These are phyloP conservation scores for Acanthaster planci DNA, from an alignment of 35 echinoderm and acorn worm species.

Conservation along the genomic window DNA sequence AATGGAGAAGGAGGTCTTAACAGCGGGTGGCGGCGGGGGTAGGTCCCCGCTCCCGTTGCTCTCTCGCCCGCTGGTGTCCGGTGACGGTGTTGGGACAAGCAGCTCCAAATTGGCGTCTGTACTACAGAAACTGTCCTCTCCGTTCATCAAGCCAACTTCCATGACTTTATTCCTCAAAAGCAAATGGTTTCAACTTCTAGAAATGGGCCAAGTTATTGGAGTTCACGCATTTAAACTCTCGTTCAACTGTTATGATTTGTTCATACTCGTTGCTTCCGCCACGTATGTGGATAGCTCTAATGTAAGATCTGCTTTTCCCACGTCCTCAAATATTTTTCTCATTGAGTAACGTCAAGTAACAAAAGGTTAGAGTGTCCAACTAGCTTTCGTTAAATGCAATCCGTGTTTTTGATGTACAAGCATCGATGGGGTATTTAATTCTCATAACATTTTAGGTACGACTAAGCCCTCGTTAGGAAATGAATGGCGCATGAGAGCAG, in stretches of 20 bases:
- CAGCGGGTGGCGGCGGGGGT: background rate
- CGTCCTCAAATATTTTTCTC: background rate
- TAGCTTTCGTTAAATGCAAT: background rate
- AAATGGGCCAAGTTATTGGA: background rate
- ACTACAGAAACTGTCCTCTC: slow-evolving; percentile 11
- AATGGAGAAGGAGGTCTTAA: background rate
- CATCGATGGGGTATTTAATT: background rate
- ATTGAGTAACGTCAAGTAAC: background rate
- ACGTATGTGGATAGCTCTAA: background rate
- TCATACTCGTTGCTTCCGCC: background rate
- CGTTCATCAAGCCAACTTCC: slow-evolving; percentile 21
- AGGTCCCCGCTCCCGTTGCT: background rate
- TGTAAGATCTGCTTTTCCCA: background rate
- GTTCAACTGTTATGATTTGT: background rate
- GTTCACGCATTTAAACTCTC: background rate
- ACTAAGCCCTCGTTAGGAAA: background rate
- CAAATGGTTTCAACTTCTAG: background rate
- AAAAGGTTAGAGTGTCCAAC: background rate
- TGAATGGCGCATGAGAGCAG: too few relatives aligned
- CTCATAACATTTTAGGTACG: background rate
- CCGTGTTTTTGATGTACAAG: background rate
- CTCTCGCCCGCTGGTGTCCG: slow-evolving; percentile 8
- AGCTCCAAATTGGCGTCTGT: slow-evolving; percentile 7
- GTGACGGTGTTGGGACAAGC: background rate
- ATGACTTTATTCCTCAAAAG: slow-evolving; percentile 3